Evolutionary conservation across 1,140 invertebrate species (phyloP), one percentile per base, ranked within the genome.

Genomic region (Heliconius hewitsoni): DNA sequence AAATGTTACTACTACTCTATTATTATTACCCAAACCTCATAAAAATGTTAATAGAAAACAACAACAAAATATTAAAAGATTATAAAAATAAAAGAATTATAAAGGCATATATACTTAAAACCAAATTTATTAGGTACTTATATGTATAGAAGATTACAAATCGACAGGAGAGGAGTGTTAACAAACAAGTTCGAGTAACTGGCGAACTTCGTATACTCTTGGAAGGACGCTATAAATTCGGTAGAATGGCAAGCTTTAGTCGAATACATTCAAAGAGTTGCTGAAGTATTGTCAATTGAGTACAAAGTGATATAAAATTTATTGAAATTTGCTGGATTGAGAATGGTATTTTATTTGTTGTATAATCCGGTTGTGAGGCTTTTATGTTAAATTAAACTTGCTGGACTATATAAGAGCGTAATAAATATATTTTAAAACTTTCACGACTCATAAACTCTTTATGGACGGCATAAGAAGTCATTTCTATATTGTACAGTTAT

Each of bases 151-250:
- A 76, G 76, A 77, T 76, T 42, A 75, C 70, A 71, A 81, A 74
- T 71, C 34, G 60, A 66, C 46, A 60, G 76, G 50, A 55, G 57
- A 50, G 55, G 57, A 81, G 79, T 83, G 82, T 81, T 83, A 81
- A 83, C 82, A 81, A 84, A 83, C 78, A 82, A 85, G 76, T 80
- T 74, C 74, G 81, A 85, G 77, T 77, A 76, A 84, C 39, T 80
- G 71, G 39, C 74, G 76, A 83, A 75, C 79, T 85, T 82, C 72
- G 78, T 79, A 82, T 16, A 66, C 60, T 66, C 13, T 23, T 85
- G 82, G 76, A 70, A 76, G 78, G 71, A 77, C 78, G 82, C 78
- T 77, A 84, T 85, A 87, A 87, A 87, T 86, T 82, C 79, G 73
- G 78, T 77, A 82, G 83, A 85, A 86, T 82, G 75, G 81, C 57